These are phyloP conservation scores for Oeneis ivallda DNA, from an alignment of 2,888 invertebrate genomes.

Conservation along the genomic window DNA sequence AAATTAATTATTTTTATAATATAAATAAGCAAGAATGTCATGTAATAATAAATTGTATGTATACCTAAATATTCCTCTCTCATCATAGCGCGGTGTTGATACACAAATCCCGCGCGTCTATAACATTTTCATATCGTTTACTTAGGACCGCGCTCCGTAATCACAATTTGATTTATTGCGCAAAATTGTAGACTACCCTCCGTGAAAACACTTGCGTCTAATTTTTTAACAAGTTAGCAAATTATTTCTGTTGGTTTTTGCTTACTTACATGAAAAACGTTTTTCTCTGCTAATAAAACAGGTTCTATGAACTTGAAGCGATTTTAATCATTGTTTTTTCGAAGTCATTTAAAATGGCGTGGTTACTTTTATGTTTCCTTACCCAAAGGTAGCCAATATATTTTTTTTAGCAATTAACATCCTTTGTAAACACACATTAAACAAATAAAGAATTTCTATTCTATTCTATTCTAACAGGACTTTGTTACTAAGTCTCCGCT, in stretches of 20 bases:
- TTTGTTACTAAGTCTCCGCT: too few species aligned
- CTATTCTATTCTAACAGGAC: too few species aligned
- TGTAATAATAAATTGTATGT: not conserved
- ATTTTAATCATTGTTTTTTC: too few species aligned
- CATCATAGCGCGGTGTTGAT: not conserved
- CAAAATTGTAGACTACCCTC: slow-evolving; percentile 29
- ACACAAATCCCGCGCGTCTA: slow-evolving; percentile 17
- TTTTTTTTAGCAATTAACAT: too few species aligned
- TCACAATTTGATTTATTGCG: slow-evolving; percentile 35
- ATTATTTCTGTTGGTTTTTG: slow-evolving; percentile 16
- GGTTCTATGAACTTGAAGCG: too few species aligned
- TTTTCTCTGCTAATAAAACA: not conserved
- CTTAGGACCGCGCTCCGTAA: slow-evolving; percentile 28
- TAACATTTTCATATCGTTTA: slow-evolving; percentile 30
- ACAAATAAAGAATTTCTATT: too few species aligned
- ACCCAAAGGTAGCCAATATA: too few species aligned
- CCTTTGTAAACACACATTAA: too few species aligned
- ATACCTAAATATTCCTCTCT: not conserved
- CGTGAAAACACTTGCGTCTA: slow-evolving; percentile 19
- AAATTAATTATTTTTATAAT: not conserved
- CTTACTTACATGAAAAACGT: slow-evolving; percentile 2
- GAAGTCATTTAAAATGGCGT: too few species aligned
- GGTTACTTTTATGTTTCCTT: too few species aligned
- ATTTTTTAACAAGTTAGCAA: slow-evolving; percentile 19
- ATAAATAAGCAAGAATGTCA: not conserved